phyloP scores from a whole-genome alignment of 1,140 invertebrate genomes.

The Chionoecetes opilio region DNA sequence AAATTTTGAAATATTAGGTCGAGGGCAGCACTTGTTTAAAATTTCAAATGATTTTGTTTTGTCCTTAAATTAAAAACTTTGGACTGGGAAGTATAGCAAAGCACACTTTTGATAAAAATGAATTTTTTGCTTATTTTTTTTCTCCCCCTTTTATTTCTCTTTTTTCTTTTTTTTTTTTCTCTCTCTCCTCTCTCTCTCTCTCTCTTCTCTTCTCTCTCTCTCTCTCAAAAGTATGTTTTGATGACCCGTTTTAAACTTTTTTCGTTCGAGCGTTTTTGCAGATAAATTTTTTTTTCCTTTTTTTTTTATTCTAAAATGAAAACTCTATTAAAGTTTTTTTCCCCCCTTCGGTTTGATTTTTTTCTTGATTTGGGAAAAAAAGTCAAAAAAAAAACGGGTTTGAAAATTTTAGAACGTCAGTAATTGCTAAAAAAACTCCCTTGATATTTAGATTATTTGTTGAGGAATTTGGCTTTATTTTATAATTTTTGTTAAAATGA shows the following conservation, averaged over 20 bases:
- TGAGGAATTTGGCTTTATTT: not conserved
- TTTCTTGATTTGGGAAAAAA: not conserved
- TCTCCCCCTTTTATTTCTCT: not conserved
- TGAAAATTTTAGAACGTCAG: not conserved
- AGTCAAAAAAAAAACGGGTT: not conserved
- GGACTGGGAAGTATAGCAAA: too few relatives aligned
- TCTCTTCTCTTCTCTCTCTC: conserved; percentile 25
- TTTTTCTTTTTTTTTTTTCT: not conserved
- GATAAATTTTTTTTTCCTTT: not conserved
- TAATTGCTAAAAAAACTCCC: not conserved
- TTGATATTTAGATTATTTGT: not conserved
- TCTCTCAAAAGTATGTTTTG: not conserved
- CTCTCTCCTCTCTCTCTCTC: conserved; percentile 43
- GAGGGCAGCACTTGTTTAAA: not conserved
- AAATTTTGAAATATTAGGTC: not conserved
- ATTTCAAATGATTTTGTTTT: not conserved
- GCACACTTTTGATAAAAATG: not conserved
- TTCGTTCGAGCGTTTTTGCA: not conserved
- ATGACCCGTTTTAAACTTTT: not conserved
- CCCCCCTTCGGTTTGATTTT: not conserved
- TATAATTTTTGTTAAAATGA: not conserved
- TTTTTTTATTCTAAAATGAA: not conserved
- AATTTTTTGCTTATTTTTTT: not conserved
- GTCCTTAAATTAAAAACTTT: not conserved
- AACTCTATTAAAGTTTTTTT: not conserved